A percentile compares a stretch with the other conserved stretches of the same genome.
Conservation (phyloP, 2,797 vertebrate species). For the Pachyuromys duprasi region DNA sequence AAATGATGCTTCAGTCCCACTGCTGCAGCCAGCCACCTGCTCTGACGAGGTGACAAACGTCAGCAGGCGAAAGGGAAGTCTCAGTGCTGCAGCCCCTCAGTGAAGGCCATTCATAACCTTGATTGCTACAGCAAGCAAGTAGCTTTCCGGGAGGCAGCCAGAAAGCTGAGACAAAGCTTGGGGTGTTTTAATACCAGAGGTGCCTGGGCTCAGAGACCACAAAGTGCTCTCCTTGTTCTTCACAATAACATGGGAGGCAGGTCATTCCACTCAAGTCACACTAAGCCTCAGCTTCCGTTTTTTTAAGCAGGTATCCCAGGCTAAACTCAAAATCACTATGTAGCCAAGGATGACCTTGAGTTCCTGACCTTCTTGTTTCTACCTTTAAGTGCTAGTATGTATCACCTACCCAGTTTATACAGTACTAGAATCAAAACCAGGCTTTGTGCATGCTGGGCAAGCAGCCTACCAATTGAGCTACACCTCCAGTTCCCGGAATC, state of each 20-base stretch:
- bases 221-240: background rate
- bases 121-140: background rate
- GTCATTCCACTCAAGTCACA: background rate
- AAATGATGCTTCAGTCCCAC: background rate
- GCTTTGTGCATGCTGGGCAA: background rate
- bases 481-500: background rate
- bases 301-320: background rate
- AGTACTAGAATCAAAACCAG: background rate
- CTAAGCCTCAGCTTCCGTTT: background rate
- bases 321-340: background rate
- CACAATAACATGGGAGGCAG: background rate
- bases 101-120: background rate
- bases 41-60: background rate
- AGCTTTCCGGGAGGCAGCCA: background rate
- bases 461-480: background rate
- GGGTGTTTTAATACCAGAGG: background rate
- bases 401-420: background rate
- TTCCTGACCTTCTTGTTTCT: background rate
- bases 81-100: background rate
- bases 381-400: background rate
- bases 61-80: too few species aligned
- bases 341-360: background rate
- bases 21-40: background rate
- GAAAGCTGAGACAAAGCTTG: background rate
- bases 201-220: background rate